phyloP scores from a whole-genome alignment of 92 coral and sea anemone genomes.

The Phenganax subtilis region DNA sequence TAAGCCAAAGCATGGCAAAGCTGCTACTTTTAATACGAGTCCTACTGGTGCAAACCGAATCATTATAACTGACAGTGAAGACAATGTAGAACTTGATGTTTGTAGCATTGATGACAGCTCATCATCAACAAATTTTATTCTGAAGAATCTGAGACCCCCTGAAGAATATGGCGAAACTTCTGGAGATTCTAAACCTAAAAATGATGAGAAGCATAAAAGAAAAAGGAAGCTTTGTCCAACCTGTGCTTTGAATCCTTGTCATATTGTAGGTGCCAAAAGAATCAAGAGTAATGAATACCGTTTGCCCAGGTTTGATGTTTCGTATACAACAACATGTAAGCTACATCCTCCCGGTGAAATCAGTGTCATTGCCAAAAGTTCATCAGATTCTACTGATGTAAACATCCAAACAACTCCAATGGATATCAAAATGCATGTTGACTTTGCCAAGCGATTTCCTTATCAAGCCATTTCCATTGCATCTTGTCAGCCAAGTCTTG shows the following conservation, averaged over 20 bases:
- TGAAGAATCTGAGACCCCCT: background rate
- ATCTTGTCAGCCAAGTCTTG: constrained; percentile 6
- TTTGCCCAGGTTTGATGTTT: constrained; percentile 18
- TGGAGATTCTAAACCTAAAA: background rate
- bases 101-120: constrained; percentile 13
- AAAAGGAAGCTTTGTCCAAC: constrained; percentile 23
- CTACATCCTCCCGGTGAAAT: constrained; percentile 33
- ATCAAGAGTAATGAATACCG: background rate
- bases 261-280: constrained; percentile 23
- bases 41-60: background rate
- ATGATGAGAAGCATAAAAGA: background rate
- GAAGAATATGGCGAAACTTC: background rate
- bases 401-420: constrained; percentile 27
- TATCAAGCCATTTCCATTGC: constrained; percentile 8
- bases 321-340: constrained; percentile 24
- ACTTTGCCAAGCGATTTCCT: constrained; percentile 37
- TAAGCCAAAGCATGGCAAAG: background rate
- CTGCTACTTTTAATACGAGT: background rate
- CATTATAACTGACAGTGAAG: constrained; percentile 9
- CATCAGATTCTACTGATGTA: background rate
- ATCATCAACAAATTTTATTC: constrained; percentile 22
- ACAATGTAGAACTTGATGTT: constrained; percentile 15
- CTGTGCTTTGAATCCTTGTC: constrained; percentile 23
- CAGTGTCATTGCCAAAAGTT: background rate
- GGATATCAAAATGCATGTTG: constrained; percentile 25